A percentile compares a stretch with the other conserved stretches of the same genome.
phyloP scores from a whole-genome alignment of 2,113 vertebrate genomes.

The Casuarius casuarius region DNA sequence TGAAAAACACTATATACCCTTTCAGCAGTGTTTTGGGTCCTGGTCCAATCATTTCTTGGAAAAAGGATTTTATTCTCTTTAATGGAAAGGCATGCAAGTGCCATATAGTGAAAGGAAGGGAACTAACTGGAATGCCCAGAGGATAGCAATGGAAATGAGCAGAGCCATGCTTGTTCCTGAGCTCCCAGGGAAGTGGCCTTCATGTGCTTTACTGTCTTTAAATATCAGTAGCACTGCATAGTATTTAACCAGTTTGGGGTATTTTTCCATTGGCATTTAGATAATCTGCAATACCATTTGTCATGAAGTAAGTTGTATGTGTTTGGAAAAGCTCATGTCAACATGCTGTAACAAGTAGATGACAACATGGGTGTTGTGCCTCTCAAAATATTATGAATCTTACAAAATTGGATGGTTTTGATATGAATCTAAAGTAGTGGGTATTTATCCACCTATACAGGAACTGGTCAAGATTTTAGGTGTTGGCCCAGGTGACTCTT shows the following conservation, averaged over 20 bases:
- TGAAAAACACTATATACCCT: not conserved
- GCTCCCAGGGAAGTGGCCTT: not conserved
- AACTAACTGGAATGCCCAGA: not conserved
- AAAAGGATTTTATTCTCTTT: not conserved
- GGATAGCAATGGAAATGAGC: not conserved
- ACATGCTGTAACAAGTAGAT: not conserved
- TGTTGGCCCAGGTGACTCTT: not conserved
- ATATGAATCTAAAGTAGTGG: accelerated
- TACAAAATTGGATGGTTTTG: not conserved
- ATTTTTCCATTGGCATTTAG: accelerated
- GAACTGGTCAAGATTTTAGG: not conserved
- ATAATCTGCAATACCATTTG: accelerated
- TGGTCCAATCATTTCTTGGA: not conserved
- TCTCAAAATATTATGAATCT: not conserved
- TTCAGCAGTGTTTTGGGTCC: not conserved
- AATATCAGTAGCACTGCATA: accelerated
- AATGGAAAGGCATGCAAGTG: not conserved
- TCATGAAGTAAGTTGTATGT: not conserved
- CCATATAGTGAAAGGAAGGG: not conserved
- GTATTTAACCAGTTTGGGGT: accelerated
- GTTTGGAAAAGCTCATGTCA: not conserved
- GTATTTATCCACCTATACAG: not conserved
- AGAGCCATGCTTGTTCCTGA: not conserved
- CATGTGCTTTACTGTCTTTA: not conserved
- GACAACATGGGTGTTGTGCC: not conserved